Conservation (phyloP, 2,888 invertebrate genomes). For the Maniola hyperantus region DNA sequence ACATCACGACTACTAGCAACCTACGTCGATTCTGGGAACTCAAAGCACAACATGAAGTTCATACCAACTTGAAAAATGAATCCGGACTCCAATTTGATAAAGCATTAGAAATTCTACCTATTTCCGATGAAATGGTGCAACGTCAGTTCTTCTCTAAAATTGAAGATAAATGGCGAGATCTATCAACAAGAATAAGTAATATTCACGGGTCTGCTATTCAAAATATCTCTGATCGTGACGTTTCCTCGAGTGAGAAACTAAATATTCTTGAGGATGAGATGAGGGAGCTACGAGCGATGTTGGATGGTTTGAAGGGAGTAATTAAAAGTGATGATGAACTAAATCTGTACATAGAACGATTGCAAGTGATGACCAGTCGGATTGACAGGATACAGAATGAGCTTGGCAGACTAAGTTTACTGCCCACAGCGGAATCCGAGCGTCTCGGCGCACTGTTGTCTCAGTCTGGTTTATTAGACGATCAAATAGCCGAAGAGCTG, state of each 20-base stretch:
- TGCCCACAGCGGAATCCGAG: conserved; percentile 89
- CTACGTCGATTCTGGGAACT: conserved; percentile 94
- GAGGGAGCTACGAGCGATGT: conserved; percentile 86
- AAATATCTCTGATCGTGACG: conserved; percentile 87
- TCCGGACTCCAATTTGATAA: conserved; percentile 89
- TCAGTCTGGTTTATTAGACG: conserved; percentile 87
- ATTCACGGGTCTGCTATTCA: conserved; percentile 87
- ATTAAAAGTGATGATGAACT: conserved; percentile 93
- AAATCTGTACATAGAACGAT: conserved; percentile 89
- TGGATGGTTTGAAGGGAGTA: conserved; percentile 89
- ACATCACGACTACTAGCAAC: conserved; percentile 85
- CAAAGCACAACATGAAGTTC: conserved; percentile 93
- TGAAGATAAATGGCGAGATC: conserved; percentile 88
- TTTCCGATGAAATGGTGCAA: conserved; percentile 93
- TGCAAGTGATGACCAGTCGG: conserved; percentile 89
- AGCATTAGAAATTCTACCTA: conserved; percentile 88
- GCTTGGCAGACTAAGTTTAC: conserved; percentile 87
- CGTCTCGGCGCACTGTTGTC: conserved; percentile 87
- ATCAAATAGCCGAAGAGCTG: conserved; percentile 88
- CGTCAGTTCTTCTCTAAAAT: conserved; percentile 90
- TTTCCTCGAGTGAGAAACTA: conserved; percentile 89
- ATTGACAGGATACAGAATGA: conserved; percentile 92
- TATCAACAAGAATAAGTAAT: conserved; percentile 84
- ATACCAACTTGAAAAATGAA: conserved; percentile 89
- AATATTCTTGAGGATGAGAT: conserved; percentile 89